These are phyloP conservation scores for Montipora capitata DNA, from an alignment of 92 coral and sea anemone genomes.

Conservation along the genomic window DNA sequence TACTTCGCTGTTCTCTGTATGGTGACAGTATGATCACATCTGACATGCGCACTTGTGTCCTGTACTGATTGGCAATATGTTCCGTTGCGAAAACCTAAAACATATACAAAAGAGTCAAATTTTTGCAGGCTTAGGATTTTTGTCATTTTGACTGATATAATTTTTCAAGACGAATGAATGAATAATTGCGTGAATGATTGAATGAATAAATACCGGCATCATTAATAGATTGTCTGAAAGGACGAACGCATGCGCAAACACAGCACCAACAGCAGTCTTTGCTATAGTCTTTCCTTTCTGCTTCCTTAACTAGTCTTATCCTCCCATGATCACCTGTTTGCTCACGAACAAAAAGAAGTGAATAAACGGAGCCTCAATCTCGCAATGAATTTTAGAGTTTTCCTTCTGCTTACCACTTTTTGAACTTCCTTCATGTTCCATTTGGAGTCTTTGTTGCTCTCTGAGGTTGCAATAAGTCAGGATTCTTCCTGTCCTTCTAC, in stretches of 20 bases:
- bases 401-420: constrained; percentile 65
- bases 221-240: too few species aligned
- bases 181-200: too few species aligned
- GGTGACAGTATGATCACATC: constrained; percentile 84
- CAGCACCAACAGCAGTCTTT: too few species aligned
- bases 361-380: too few species aligned
- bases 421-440: constrained; percentile 79
- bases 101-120: neutral
- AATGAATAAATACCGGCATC: too few species aligned
- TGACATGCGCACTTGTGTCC: constrained; percentile 25
- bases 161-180: too few species aligned
- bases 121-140: too few species aligned
- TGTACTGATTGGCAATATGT: constrained; percentile 66
- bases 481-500: constrained; percentile 84
- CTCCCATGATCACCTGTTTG: neutral
- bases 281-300: too few species aligned
- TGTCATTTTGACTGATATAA: too few species aligned
- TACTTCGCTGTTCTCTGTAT: constrained; percentile 82
- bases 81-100: constrained; percentile 82
- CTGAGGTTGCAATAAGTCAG: constrained; percentile 60
- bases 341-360: neutral
- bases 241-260: too few species aligned
- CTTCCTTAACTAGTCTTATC: too few species aligned
- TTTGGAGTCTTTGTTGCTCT: constrained; percentile 85
- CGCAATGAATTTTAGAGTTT: too few species aligned